phyloP scores from a whole-genome alignment of 1,140 invertebrate genomes.

The Trichogramma pretiosum region DNA sequence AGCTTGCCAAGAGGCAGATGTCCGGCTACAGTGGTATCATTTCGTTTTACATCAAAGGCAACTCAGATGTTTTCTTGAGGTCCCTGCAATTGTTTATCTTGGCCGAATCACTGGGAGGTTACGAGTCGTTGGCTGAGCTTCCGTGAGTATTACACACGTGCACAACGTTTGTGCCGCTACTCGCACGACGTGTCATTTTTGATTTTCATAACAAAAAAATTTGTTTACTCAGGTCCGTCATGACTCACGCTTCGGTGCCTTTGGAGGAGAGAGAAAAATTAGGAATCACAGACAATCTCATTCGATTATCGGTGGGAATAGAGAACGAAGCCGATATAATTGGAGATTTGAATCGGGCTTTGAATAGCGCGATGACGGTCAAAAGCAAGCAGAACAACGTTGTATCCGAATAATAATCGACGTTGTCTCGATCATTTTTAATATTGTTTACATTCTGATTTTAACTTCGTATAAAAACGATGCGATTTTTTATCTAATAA shows the following conservation, averaged over 20 bases:
- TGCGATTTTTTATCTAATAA: too few relatives aligned
- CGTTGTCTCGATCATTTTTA: too few relatives aligned
- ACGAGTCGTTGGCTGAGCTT: conserved; percentile 81
- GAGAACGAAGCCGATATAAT: conserved; percentile 83
- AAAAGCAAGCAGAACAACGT: too few relatives aligned
- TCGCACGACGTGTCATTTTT: too few relatives aligned
- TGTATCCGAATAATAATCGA: too few relatives aligned
- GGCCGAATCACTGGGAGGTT: conserved; percentile 94
- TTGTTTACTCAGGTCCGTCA: conserved; percentile 50
- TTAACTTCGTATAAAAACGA: too few relatives aligned
- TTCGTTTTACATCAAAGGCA: conserved; percentile 78
- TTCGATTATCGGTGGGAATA: conserved; percentile 86
- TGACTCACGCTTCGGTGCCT: conserved; percentile 78
- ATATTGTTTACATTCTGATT: too few relatives aligned
- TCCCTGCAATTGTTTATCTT: conserved; percentile 74
- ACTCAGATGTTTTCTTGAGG: conserved; percentile 70
- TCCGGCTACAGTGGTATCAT: conserved; percentile 89
- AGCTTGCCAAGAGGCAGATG: conserved; percentile 74
- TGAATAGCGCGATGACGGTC: conserved; percentile 40
- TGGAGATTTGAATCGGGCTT: conserved; percentile 76
- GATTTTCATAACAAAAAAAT: conserved; percentile 10
- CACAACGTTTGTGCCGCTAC: background rate
- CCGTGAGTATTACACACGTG: conserved; percentile 62
- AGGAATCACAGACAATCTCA: conserved; percentile 78
- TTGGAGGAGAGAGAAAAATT: conserved; percentile 60